Percentiles rank a stretch among this genome's conserved stretches.
Evolutionary conservation across 2,888 invertebrate species (phyloP).

Genomic region (Cephus pygmeus): DNA sequence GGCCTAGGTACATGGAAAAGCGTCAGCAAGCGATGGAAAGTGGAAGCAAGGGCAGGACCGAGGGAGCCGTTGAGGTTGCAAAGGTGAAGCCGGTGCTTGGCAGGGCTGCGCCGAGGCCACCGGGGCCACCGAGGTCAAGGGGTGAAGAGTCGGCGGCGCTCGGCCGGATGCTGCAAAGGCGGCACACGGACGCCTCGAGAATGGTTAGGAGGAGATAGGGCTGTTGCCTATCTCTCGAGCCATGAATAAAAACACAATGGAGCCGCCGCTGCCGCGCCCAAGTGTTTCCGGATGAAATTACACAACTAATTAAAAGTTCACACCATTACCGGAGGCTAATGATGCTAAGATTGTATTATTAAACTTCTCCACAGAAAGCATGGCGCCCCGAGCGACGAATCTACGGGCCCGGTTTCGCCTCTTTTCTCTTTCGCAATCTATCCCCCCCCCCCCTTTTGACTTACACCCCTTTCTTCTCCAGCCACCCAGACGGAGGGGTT

Average conservation of each 20-base stretch:
- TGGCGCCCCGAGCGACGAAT: constrained; percentile 1
- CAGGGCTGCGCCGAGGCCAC: constrained; percentile 2
- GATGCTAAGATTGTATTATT: constrained; percentile 63
- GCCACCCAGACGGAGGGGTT: too few relatives aligned
- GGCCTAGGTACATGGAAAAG: too few relatives aligned
- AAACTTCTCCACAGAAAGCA: constrained; percentile 38
- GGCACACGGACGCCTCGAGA: constrained; percentile 9
- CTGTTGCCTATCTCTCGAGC: constrained; percentile 52
- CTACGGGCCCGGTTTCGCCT: background rate
- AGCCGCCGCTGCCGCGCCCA: constrained; percentile 45
- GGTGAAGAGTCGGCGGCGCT: background rate
- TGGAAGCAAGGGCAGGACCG: background rate
- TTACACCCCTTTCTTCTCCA: too few relatives aligned
- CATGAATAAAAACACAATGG: constrained; percentile 61
- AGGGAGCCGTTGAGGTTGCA: background rate
- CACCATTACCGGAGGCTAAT: constrained; percentile 60
- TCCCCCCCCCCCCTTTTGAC: too few relatives aligned
- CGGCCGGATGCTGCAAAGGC: background rate
- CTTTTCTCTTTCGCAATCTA: background rate
- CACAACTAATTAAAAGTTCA: constrained; percentile 65
- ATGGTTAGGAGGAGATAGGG: constrained; percentile 42
- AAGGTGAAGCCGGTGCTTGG: constrained; percentile 8
- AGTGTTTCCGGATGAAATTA: constrained; percentile 63
- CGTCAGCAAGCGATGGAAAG: background rate
- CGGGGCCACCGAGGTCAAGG: too few relatives aligned